These are phyloP conservation scores for Poeciliopsis gracilis DNA, from an alignment of 2,797 vertebrate genomes.

Conservation along the genomic window DNA sequence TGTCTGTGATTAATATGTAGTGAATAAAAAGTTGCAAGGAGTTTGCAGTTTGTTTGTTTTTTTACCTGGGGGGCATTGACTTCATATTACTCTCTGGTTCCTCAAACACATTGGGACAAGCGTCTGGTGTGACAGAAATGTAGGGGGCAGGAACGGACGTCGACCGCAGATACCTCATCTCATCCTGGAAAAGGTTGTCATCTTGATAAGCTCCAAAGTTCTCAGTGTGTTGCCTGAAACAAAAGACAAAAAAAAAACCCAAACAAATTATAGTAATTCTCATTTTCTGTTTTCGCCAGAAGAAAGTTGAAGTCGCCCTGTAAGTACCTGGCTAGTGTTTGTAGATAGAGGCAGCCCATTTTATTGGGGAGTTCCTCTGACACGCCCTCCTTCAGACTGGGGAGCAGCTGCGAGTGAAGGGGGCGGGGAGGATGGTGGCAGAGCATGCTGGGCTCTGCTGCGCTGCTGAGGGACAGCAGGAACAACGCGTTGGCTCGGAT, in stretches of 20 bases:
- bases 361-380: constrained; percentile 95
- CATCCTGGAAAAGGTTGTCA: constrained; percentile 98
- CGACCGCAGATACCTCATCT: constrained; percentile 97
- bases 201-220: constrained; percentile 95
- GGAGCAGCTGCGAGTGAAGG: constrained; percentile 92
- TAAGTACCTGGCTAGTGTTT: constrained; percentile 93
- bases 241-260: neutral
- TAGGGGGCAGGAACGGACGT: constrained; percentile 97
- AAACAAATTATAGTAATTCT: neutral
- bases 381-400: constrained; percentile 96
- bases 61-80: constrained; percentile 99
- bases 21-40: too few relatives aligned
- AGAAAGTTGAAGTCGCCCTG: neutral
- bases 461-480: constrained; percentile 95
- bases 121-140: constrained; percentile 98
- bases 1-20: too few relatives aligned
- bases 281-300: neutral
- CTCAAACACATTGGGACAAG: constrained; percentile 97
- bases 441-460: constrained; percentile 93
- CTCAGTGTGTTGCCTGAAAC: constrained; percentile 94
- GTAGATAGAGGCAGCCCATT: constrained; percentile 97
- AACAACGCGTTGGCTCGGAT: constrained; percentile 97
- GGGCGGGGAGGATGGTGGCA: constrained; percentile 94
- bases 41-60: neutral
- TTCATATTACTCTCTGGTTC: constrained; percentile 99